These are phyloP conservation scores for Hyposoter dolosus DNA, from an alignment of 2,888 invertebrate genomes.

Conservation along the genomic window DNA sequence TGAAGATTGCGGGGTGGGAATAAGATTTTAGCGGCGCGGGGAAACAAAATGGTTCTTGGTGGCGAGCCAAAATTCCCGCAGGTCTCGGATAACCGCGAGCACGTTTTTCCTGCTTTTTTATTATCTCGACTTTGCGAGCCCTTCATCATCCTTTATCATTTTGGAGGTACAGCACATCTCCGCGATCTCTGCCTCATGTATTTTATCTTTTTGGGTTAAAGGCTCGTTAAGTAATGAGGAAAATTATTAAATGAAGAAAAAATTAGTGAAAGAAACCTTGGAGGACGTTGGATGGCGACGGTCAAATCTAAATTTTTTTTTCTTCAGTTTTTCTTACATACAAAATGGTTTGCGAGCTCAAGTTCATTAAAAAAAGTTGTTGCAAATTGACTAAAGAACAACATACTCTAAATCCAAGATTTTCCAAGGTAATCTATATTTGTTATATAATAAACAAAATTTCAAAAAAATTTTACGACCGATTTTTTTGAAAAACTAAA, in stretches of 20 bases:
- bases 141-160: background rate
- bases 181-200: background rate
- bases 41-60: conserved; percentile 45
- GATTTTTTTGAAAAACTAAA: no score
- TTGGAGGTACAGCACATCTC: background rate
- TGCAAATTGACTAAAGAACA: no score
- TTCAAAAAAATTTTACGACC: no score
- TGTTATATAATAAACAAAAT: no score
- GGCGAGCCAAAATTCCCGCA: conserved; percentile 43
- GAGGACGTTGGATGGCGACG: no score
- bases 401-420: no score
- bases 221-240: background rate
- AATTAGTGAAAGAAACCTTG: background rate
- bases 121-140: background rate
- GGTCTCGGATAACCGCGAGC: conserved; percentile 3
- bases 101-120: conserved; percentile 18
- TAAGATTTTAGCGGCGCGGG: background rate
- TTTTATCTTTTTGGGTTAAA: background rate
- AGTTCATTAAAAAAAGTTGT: no score
- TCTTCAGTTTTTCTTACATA: no score
- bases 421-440: no score
- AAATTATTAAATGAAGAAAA: background rate
- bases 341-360: no score
- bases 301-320: no score
- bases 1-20: background rate